These are phyloP conservation scores for Coryphaenoides rupestris DNA, from an alignment of 2,113 vertebrate species.

Conservation along the genomic window DNA sequence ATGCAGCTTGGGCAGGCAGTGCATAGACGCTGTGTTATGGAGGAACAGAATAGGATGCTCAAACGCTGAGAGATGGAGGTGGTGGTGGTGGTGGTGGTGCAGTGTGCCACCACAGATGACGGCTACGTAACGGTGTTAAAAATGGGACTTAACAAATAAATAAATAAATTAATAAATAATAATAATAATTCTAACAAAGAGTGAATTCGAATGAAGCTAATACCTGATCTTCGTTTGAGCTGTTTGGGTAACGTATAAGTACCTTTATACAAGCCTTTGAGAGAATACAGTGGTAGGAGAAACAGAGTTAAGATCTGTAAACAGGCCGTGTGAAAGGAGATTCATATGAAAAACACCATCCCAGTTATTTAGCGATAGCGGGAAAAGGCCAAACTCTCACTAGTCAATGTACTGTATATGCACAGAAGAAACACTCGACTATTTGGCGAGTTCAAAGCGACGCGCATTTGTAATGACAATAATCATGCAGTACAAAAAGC, in stretches of 20 bases:
- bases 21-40: slow-evolving; percentile 52
- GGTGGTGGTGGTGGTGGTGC: slow-evolving; percentile 44
- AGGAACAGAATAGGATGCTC: slow-evolving; percentile 43
- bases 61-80: slow-evolving; percentile 59
- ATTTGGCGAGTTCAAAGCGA: not conserved
- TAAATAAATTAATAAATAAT: too few species aligned
- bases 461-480: not conserved
- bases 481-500: not conserved
- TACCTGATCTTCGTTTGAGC: slow-evolving; percentile 81
- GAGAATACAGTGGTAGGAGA: slow-evolving; percentile 66
- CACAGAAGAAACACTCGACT: not conserved
- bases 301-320: slow-evolving; percentile 63
- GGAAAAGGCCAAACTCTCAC: not conserved
- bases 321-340: slow-evolving; percentile 11
- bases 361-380: not conserved
- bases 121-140: slow-evolving; percentile 51
- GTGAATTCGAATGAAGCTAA: slow-evolving; percentile 50
- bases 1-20: slow-evolving; percentile 65
- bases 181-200: not conserved
- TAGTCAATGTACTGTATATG: not conserved
- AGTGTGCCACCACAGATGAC: slow-evolving; percentile 64
- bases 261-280: slow-evolving; percentile 78
- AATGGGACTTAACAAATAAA: slow-evolving; percentile 42
- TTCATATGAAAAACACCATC: too few species aligned
- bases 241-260: slow-evolving; percentile 80